A percentile compares a stretch with the other conserved stretches of the same genome.
Evolutionary conservation across 1,140 invertebrate species (phyloP).

Genomic region (Micrasema minimum): DNA sequence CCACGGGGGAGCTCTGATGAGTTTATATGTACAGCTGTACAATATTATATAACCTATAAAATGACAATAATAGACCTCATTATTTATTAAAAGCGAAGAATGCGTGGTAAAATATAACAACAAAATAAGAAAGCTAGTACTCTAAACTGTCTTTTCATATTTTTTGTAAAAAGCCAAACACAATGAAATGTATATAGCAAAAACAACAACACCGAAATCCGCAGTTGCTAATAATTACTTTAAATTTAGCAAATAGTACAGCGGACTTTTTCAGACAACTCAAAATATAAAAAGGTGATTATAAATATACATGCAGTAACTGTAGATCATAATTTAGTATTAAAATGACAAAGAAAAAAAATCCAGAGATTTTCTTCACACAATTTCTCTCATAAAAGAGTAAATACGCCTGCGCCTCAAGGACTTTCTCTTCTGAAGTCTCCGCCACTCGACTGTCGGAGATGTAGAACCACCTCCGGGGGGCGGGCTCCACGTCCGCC

Average conservation of each 20-base stretch:
- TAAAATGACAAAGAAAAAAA: slow-evolving; percentile 1
- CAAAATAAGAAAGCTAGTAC: no score
- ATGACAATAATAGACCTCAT: no score
- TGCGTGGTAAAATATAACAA: no score
- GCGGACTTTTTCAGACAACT: neutral
- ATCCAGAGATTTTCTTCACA: slow-evolving; percentile 65
- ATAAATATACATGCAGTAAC: slow-evolving; percentile 4
- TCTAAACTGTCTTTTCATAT: no score
- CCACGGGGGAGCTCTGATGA: no score
- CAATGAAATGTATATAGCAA: no score
- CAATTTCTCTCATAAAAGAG: slow-evolving; percentile 95
- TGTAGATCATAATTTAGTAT: neutral
- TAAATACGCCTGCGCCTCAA: slow-evolving; percentile 94
- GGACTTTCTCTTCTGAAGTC: slow-evolving; percentile 82
- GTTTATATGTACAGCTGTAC: no score
- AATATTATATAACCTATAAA: no score
- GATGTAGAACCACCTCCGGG: slow-evolving; percentile 91
- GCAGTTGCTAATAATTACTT: no score
- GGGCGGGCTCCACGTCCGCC: slow-evolving; percentile 67
- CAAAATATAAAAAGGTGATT: neutral
- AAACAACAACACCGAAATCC: no score
- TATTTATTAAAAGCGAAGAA: no score
- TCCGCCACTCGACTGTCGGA: slow-evolving; percentile 89
- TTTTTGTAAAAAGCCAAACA: no score
- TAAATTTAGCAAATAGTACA: neutral